Conservation (phyloP, 2,888 invertebrate species). For the Patella depressa region DNA sequence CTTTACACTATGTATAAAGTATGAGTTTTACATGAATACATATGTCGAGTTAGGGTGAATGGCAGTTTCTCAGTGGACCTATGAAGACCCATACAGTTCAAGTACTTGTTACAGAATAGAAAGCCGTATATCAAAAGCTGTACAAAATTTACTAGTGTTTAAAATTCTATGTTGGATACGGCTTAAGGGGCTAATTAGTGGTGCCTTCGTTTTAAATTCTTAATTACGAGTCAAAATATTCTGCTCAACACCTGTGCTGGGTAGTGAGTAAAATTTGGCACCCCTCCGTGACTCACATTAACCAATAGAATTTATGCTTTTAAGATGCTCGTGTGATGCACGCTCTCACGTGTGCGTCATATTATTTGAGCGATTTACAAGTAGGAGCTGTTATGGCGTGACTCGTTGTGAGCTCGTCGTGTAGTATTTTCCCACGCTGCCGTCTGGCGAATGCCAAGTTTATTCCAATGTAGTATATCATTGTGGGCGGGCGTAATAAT, state of each 20-base stretch:
- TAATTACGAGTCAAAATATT: conserved; percentile 3
- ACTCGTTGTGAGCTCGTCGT: background rate
- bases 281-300: conserved; percentile 1
- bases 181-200: background rate
- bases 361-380: conserved; percentile 10
- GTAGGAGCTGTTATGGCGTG: background rate
- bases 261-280: background rate
- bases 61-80: too few relatives aligned
- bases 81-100: too few relatives aligned
- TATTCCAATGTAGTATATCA: background rate
- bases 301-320: conserved; percentile 4
- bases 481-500: conserved; percentile 9
- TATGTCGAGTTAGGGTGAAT: too few relatives aligned
- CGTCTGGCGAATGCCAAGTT: background rate
- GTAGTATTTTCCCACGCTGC: conserved; percentile 10
- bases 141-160: conserved; percentile 1
- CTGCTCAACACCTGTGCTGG: background rate
- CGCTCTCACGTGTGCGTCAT: conserved; percentile 10
- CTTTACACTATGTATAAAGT: too few relatives aligned
- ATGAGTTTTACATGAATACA: too few relatives aligned
- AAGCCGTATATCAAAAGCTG: background rate
- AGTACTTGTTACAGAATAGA: too few relatives aligned
- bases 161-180: background rate
- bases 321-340: conserved; percentile 3
- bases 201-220: background rate